phyloP scores from a whole-genome alignment of 2,113 vertebrate genomes.

The Proteles cristata region DNA sequence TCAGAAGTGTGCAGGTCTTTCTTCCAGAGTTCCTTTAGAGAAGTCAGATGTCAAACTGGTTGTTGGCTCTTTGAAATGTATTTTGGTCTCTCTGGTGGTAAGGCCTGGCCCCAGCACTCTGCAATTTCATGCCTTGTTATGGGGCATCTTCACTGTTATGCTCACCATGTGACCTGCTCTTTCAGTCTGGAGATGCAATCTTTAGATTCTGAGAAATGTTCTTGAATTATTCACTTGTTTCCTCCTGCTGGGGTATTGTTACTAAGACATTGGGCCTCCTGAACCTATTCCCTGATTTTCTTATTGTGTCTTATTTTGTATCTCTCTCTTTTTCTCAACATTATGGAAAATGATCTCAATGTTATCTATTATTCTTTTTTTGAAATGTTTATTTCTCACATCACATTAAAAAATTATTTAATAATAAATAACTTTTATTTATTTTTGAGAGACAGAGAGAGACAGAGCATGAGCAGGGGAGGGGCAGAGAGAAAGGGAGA shows the following conservation, averaged over 20 bases:
- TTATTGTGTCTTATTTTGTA: not conserved
- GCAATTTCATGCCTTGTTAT: no score
- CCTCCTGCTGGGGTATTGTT: not conserved
- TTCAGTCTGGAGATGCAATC: not conserved
- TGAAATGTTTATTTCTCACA: not conserved
- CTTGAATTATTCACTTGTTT: not conserved
- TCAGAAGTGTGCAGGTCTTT: not conserved
- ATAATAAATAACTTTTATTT: no score
- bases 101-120: no score
- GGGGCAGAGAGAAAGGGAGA: no score
- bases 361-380: not conserved
- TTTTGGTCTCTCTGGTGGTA: not conserved
- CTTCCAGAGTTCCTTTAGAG: not conserved
- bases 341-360: not conserved
- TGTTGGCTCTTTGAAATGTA: not conserved
- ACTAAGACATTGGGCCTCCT: not conserved
- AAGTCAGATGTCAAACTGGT: not conserved
- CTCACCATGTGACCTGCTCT: not conserved
- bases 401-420: not conserved
- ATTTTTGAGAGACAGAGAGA: no score
- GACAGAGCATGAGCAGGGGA: no score
- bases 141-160: not conserved
- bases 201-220: not conserved
- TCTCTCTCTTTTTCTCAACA: not conserved
- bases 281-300: not conserved